phyloP scores from a whole-genome alignment of 2,797 vertebrate genomes.

The Lophotriccus pileatus region DNA sequence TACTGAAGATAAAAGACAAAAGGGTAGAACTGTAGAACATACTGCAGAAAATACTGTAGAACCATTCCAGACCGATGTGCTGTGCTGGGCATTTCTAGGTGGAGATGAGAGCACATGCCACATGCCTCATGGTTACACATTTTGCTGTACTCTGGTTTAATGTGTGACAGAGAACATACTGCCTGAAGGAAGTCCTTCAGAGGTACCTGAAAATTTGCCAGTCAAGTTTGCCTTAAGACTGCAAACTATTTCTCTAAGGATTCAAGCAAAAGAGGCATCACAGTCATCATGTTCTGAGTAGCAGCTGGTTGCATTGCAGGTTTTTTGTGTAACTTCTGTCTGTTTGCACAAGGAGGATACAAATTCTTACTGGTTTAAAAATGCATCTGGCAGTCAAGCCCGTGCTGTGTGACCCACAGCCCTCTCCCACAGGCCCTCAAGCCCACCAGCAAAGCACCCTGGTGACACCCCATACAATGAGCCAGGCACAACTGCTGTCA shows the following conservation, averaged over 20 bases:
- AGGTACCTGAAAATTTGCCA: neutral
- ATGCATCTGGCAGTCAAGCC: neutral
- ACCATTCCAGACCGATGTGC: neutral
- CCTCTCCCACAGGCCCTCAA: accelerated
- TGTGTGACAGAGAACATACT: neutral
- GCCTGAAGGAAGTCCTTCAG: neutral
- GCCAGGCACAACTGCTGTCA: neutral
- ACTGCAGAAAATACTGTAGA: neutral
- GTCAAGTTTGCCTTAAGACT: neutral
- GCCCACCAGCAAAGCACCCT: accelerated
- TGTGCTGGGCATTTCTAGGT: neutral
- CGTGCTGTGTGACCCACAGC: neutral
- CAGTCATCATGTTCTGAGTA: neutral
- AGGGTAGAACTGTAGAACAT: too few species aligned
- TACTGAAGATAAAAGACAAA: neutral
- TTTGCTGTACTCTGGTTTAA: neutral
- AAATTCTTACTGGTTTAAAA: neutral
- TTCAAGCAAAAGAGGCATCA: neutral
- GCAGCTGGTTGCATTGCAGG: neutral
- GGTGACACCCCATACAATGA: neutral
- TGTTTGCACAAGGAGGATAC: neutral
- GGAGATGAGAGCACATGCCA: neutral
- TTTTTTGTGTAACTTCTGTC: neutral
- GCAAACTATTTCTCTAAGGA: neutral
- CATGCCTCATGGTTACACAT: neutral